A percentile compares a stretch with the other conserved stretches of the same genome.
Evolutionary conservation across 2,113 vertebrate genomes (phyloP).

Genomic region (Vulpes lagopus): DNA sequence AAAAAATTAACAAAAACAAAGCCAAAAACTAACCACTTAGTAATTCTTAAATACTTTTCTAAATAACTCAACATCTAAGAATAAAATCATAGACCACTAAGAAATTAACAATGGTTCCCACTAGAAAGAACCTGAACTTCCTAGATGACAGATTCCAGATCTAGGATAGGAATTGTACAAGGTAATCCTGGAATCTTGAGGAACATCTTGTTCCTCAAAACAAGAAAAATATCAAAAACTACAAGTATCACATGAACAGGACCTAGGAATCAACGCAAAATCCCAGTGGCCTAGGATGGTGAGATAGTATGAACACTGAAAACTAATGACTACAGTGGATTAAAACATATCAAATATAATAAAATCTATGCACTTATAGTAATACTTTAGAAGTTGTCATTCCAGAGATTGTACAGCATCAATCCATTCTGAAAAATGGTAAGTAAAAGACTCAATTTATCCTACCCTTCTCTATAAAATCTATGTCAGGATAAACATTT

Average conservation of each 20-base stretch:
- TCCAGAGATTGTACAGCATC: not conserved
- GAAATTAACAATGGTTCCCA: not conserved
- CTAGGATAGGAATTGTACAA: not conserved
- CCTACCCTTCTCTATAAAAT: conserved; percentile 29
- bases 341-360: not conserved
- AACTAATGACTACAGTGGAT: not conserved
- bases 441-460: conserved; percentile 42
- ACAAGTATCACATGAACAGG: not conserved
- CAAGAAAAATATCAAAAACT: not conserved
- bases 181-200: not conserved
- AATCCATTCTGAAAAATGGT: not conserved
- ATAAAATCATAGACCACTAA: conserved; percentile 42
- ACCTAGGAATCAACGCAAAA: not conserved
- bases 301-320: not conserved
- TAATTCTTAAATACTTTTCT: conserved; percentile 37
- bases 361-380: conserved; percentile 13
- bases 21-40: not conserved
- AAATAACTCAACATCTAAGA: conserved; percentile 44
- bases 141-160: not conserved
- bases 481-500: not conserved
- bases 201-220: not conserved
- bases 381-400: not conserved
- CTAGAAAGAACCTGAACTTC: conserved; percentile 52
- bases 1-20: conserved; percentile 60
- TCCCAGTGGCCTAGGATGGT: not conserved